Evolutionary conservation across 2,888 invertebrate genomes (phyloP).

Genomic region (Steinernema carpocapsae): DNA sequence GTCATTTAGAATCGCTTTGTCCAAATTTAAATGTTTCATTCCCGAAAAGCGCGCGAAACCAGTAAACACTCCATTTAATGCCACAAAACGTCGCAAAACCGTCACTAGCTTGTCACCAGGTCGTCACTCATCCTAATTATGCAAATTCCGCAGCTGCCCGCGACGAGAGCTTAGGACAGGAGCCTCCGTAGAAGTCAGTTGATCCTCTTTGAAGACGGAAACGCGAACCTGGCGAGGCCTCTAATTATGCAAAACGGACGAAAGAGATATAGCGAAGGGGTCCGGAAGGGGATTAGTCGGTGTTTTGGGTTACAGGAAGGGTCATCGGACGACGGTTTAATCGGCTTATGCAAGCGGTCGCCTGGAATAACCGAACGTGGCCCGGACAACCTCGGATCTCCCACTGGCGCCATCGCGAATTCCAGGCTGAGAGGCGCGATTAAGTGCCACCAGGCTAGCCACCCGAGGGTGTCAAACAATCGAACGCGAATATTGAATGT

Average conservation of each 20-base stretch:
- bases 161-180: neutral
- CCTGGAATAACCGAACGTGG: neutral
- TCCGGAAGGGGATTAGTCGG: constrained; percentile 23
- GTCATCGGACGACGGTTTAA: constrained; percentile 30
- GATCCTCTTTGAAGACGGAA: constrained; percentile 28
- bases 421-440: constrained; percentile 19
- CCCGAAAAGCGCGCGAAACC: neutral
- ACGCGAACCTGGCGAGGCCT: constrained; percentile 22
- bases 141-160: constrained; percentile 32
- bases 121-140: constrained; percentile 27
- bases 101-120: neutral
- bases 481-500: constrained; percentile 32
- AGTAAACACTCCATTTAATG: neutral
- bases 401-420: neutral
- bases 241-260: constrained; percentile 21
- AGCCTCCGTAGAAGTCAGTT: constrained; percentile 4
- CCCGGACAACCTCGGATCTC: neutral
- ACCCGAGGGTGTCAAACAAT: constrained; percentile 34
- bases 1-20: constrained; percentile 1
- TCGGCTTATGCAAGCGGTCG: constrained; percentile 32
- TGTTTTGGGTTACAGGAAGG: constrained; percentile 34
- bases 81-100: neutral
- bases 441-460: neutral
- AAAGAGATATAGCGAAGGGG: neutral
- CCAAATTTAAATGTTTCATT: neutral